These are phyloP conservation scores for Coilia nasus DNA, from an alignment of 2,797 vertebrate species.

Conservation along the genomic window DNA sequence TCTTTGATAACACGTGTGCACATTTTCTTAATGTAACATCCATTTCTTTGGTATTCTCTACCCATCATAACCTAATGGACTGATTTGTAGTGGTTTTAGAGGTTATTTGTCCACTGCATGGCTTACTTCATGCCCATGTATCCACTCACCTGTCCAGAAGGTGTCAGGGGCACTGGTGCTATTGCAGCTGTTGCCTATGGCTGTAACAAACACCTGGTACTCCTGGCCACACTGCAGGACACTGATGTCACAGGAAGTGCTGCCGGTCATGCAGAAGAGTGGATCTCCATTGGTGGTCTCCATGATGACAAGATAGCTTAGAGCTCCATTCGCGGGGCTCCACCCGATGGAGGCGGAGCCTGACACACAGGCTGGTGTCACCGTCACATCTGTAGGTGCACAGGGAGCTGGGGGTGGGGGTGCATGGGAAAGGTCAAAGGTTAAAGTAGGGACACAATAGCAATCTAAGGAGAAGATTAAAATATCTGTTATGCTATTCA, in stretches of 20 bases:
- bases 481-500: no score
- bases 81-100: no score
- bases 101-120: not conserved
- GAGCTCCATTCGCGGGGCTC: constrained; percentile 66
- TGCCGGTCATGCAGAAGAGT: constrained; percentile 46
- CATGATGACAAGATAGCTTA: constrained; percentile 60
- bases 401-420: constrained; percentile 38
- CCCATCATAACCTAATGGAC: no score
- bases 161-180: not conserved
- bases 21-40: no score
- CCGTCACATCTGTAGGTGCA: not conserved
- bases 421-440: not conserved
- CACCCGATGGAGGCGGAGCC: constrained; percentile 68
- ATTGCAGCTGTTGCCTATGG: constrained; percentile 59
- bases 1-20: no score
- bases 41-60: no score
- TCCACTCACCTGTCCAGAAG: not conserved
- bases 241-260: constrained; percentile 65
- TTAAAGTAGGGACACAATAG: not conserved
- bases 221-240: constrained; percentile 66
- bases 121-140: not conserved
- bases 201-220: constrained; percentile 68
- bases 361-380: not conserved
- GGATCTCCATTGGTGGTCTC: constrained; percentile 32
- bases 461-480: no score